Conservation (phyloP, 2,113 vertebrate species). For the Riparia riparia region DNA sequence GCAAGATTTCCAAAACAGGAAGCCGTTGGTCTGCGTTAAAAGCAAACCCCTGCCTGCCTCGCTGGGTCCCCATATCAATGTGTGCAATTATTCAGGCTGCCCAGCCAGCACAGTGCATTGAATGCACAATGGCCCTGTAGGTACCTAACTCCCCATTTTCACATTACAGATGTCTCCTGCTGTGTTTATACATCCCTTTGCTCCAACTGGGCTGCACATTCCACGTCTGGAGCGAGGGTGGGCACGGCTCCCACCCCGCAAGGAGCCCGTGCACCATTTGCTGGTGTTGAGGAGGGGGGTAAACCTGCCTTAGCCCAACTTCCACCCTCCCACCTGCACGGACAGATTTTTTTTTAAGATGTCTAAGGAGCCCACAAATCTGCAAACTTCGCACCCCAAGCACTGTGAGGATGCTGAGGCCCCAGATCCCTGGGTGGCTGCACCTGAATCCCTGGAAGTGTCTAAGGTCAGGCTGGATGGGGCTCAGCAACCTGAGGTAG, state of each 20-base stretch:
- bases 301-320: background rate
- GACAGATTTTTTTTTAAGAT: background rate
- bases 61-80: slow-evolving; percentile 41
- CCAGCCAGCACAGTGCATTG: background rate
- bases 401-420: background rate
- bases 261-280: accelerated
- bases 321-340: background rate
- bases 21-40: slow-evolving; percentile 53
- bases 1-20: slow-evolving; percentile 71
- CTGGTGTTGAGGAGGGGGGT: background rate
- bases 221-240: background rate
- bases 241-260: accelerated
- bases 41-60: slow-evolving; percentile 46
- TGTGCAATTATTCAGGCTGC: slow-evolving; percentile 26
- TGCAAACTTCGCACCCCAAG: background rate
- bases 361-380: background rate
- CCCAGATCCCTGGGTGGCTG: background rate
- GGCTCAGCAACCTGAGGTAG: accelerated
- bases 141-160: background rate
- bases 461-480: accelerated
- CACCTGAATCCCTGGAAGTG: background rate
- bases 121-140: slow-evolving; percentile 41
- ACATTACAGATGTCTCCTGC: background rate
- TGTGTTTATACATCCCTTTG: background rate
- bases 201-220: background rate